phyloP scores from a whole-genome alignment of 2,888 invertebrate genomes.

The Arge pagana region DNA sequence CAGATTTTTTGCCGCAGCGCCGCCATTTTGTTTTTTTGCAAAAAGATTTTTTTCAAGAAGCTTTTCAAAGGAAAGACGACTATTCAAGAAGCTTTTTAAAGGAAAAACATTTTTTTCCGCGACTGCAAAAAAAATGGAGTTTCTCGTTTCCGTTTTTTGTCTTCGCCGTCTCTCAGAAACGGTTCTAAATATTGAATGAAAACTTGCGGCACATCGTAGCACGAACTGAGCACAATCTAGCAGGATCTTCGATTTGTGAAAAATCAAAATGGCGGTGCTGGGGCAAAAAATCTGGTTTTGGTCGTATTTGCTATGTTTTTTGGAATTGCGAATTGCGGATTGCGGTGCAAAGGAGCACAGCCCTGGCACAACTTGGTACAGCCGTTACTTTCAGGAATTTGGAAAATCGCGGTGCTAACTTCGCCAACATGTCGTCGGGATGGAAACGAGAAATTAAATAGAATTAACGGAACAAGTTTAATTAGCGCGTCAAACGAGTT shows the following conservation, averaged over 20 bases:
- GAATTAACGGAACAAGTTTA: too few relatives aligned
- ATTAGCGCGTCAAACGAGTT: too few relatives aligned
- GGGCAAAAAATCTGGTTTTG: constrained; percentile 4
- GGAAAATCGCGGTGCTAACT: constrained; percentile 1
- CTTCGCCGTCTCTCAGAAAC: too few relatives aligned
- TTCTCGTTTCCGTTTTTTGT: too few relatives aligned
- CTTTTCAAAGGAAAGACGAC: too few relatives aligned
- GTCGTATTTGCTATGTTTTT: constrained; percentile 4
- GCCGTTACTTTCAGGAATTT: background rate
- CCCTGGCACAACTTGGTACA: constrained; percentile 2
- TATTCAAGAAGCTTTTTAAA: too few relatives aligned
- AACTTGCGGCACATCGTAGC: background rate
- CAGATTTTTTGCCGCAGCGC: constrained; percentile 1
- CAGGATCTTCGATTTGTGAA: background rate
- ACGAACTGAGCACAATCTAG: constrained; percentile 2
- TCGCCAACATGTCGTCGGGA: constrained; percentile 9
- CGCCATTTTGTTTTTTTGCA: constrained; percentile 8
- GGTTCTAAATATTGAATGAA: background rate
- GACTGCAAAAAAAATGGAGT: too few relatives aligned
- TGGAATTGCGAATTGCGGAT: background rate
- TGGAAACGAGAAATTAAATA: too few relatives aligned
- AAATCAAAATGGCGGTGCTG: constrained; percentile 4
- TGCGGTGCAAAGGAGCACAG: constrained; percentile 8
- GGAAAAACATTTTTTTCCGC: too few relatives aligned
- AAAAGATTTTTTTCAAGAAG: too few relatives aligned